Conservation (phyloP, 1,140 invertebrate genomes). For the Trachymyrmex cornetzi region DNA sequence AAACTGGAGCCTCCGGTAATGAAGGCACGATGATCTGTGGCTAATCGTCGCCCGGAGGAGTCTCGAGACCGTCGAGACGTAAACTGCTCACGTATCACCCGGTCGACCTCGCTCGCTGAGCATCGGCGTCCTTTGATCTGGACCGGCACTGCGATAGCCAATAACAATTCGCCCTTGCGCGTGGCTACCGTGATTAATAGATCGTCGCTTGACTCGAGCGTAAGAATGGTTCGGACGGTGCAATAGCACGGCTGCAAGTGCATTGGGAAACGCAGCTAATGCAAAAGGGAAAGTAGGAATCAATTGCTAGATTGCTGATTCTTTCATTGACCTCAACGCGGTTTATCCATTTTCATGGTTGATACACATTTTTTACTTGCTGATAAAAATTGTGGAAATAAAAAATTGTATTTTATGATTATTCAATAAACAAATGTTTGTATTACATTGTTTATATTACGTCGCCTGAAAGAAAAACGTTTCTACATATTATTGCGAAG, state of each 20-base stretch:
- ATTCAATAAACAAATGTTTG: no score
- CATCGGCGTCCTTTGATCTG: slow-evolving; percentile 47
- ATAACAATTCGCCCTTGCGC: slow-evolving; percentile 24
- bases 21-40: slow-evolving; percentile 54
- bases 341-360: not conserved
- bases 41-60: slow-evolving; percentile 57
- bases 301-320: not conserved
- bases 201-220: slow-evolving; percentile 16
- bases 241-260: slow-evolving; percentile 3
- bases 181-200: slow-evolving; percentile 49
- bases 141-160: slow-evolving; percentile 3
- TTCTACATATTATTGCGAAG: no score
- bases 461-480: no score
- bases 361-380: not conserved
- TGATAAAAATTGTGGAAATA: not conserved
- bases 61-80: slow-evolving; percentile 32
- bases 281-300: not conserved
- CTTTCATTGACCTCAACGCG: not conserved
- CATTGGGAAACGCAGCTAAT: not conserved
- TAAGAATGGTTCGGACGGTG: slow-evolving; percentile 8
- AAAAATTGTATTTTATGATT: no score
- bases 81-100: slow-evolving; percentile 40
- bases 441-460: no score
- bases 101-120: slow-evolving; percentile 14
- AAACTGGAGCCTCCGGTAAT: slow-evolving; percentile 32